These are phyloP conservation scores for Melanotaenia duboulayi DNA, from an alignment of 2,113 vertebrate genomes.

Conservation along the genomic window DNA sequence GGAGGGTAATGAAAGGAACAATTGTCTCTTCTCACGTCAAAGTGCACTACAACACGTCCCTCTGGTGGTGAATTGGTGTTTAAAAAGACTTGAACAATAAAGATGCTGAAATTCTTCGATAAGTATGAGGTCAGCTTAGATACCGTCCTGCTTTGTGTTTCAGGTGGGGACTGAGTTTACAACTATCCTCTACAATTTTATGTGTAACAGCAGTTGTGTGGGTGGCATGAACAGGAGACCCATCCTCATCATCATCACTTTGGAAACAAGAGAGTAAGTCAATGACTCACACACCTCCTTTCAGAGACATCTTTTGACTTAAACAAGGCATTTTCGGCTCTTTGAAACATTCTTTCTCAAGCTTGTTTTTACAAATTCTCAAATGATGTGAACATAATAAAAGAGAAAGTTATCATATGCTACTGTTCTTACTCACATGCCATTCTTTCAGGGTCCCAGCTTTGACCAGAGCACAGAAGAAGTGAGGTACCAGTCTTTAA, in stretches of 20 bases:
- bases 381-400: not conserved
- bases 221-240: constrained; percentile 99
- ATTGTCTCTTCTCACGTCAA: not conserved
- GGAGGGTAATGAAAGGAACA: constrained; percentile 16
- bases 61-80: constrained; percentile 43
- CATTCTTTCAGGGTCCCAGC: not conserved
- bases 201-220: constrained; percentile 99
- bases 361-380: not conserved
- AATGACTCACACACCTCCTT: not conserved
- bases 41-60: constrained; percentile 36
- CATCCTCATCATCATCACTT: constrained; percentile 97
- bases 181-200: constrained; percentile 98
- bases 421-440: too few relatives aligned
- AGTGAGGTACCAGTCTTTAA: not conserved
- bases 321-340: not conserved
- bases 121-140: not conserved
- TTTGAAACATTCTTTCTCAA: not conserved
- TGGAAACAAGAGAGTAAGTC: constrained; percentile 96
- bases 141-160: constrained; percentile 32
- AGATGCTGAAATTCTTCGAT: not conserved
- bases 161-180: constrained; percentile 99
- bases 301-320: not conserved
- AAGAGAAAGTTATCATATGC: not conserved
- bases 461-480: not conserved
- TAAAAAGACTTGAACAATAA: not conserved